These are phyloP conservation scores for Zygogramma bicolorata DNA, from an alignment of 2,888 invertebrate genomes.

Conservation along the genomic window DNA sequence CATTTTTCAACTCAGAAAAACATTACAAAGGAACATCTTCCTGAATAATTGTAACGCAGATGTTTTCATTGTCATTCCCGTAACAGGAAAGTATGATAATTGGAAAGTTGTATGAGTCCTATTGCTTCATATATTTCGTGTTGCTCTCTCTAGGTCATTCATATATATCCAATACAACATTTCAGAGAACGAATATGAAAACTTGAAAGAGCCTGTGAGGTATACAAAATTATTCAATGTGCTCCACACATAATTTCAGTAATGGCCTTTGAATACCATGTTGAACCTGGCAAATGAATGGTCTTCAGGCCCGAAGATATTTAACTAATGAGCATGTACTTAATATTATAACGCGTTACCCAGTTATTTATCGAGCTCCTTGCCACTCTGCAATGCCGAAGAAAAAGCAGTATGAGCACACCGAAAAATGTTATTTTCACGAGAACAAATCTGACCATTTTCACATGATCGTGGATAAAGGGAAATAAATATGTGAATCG, in stretches of 20 bases:
- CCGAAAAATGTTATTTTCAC: no score
- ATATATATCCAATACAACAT: neutral
- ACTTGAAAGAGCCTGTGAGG: neutral
- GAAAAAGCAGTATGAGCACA: neutral
- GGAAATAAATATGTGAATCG: no score
- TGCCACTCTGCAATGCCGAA: neutral
- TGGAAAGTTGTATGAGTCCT: no score
- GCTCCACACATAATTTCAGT: neutral
- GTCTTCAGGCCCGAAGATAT: neutral
- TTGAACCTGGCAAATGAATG: neutral
- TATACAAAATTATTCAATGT: neutral
- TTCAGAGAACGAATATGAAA: neutral
- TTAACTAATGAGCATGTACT: conserved; percentile 20
- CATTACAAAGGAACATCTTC: no score
- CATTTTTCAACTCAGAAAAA: no score
- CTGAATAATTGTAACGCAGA: no score
- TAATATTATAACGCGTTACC: neutral
- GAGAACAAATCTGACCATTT: no score
- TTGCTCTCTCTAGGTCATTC: no score
- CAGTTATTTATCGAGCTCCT: neutral
- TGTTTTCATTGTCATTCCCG: no score
- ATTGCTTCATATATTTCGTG: no score
- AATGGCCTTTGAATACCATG: conserved; percentile 4
- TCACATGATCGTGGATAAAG: no score
- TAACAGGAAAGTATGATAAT: no score